phyloP scores from a whole-genome alignment of 92 coral and sea anemone species.

The Epizoanthus rinbou region DNA sequence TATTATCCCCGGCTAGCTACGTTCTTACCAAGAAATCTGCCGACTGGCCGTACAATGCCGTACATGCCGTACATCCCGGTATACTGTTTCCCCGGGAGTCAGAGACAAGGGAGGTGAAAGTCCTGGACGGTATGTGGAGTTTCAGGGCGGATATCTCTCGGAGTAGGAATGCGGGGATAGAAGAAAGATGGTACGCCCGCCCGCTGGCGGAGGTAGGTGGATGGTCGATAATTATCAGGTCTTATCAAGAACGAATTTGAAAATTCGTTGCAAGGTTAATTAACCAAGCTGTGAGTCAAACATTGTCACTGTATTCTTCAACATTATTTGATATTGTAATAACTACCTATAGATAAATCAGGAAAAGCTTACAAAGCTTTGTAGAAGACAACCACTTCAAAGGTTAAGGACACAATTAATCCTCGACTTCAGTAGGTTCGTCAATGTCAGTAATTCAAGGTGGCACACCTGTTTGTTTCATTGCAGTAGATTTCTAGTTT shows the following conservation, averaged over 20 bases:
- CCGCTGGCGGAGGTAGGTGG: constrained; percentile 69
- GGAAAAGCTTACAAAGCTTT: no score
- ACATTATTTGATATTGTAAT: no score
- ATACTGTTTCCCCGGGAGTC: constrained; percentile 81
- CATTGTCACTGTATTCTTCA: no score
- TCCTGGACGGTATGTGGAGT: constrained; percentile 83
- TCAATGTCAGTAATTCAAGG: no score
- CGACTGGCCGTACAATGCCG: constrained; percentile 22
- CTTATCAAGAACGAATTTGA: neutral
- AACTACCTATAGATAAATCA: no score
- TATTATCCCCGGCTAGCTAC: neutral
- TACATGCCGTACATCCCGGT: constrained; percentile 29
- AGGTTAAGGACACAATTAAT: no score
- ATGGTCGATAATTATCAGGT: neutral
- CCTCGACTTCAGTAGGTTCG: no score
- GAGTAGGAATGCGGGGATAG: constrained; percentile 54
- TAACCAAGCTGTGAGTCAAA: no score
- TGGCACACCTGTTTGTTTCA: no score
- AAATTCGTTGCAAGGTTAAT: neutral
- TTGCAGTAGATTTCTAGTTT: no score
- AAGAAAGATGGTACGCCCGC: constrained; percentile 71
- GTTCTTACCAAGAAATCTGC: neutral
- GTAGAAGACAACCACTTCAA: no score
- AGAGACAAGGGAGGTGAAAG: constrained; percentile 78
- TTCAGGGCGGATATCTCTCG: constrained; percentile 74